These are phyloP conservation scores for Sphyrna mokarran DNA, from an alignment of 2,113 vertebrate species.

Conservation along the genomic window DNA sequence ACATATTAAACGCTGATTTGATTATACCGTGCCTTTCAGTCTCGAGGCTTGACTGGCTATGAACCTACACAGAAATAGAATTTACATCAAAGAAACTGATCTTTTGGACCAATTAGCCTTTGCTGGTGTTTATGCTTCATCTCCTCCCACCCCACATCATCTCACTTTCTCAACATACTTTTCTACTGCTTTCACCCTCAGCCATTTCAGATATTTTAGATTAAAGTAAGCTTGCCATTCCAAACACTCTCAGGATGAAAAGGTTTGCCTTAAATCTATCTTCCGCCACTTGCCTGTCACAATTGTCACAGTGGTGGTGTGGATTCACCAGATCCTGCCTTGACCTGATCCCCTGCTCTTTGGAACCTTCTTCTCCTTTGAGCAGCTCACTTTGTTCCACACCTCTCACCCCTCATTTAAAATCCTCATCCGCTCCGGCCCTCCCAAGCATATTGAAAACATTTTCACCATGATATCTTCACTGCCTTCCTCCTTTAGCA, in stretches of 20 bases:
- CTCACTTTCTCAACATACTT: not conserved
- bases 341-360: too few species aligned
- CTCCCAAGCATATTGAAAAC: too few species aligned
- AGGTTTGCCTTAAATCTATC: too few species aligned
- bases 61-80: not conserved
- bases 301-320: too few species aligned
- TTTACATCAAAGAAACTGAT: not conserved
- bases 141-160: not conserved
- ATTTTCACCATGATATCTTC: too few species aligned
- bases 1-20: not conserved
- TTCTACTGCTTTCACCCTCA: not conserved
- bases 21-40: not conserved
- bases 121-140: not conserved
- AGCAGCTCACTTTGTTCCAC: too few species aligned
- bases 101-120: not conserved
- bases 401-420: too few species aligned
- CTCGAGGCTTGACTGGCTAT: not conserved
- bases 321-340: too few species aligned
- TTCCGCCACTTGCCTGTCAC: too few species aligned
- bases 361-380: too few species aligned
- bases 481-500: too few species aligned
- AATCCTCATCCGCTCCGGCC: too few species aligned
- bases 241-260: not conserved
- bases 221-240: not conserved
- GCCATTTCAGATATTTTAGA: not conserved